Evolutionary conservation across 2,888 invertebrate species (phyloP).

Genomic region (Bembecia ichneumoniformis): DNA sequence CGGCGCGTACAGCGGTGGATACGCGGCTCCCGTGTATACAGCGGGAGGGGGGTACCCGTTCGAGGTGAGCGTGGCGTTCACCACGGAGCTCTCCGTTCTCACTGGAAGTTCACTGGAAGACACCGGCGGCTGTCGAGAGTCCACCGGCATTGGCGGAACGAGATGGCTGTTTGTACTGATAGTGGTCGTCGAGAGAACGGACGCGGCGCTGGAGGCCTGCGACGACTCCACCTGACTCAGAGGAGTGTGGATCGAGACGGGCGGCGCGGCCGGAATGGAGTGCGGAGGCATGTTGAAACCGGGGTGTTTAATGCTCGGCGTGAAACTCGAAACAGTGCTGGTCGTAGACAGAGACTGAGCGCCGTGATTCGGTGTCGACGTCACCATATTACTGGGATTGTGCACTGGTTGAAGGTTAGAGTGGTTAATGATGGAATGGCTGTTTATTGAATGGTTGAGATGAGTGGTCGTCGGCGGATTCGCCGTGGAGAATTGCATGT

Average conservation of each 20-base stretch:
- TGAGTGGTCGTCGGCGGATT: constrained; percentile 50
- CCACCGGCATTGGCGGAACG: constrained; percentile 46
- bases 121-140: constrained; percentile 41
- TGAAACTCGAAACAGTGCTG: constrained; percentile 46
- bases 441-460: constrained; percentile 43
- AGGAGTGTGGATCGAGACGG: constrained; percentile 35
- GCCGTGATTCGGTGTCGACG: constrained; percentile 42
- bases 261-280: constrained; percentile 27
- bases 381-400: constrained; percentile 32
- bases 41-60: constrained; percentile 77
- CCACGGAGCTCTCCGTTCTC: constrained; percentile 44
- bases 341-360: constrained; percentile 35
- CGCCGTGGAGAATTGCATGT: constrained; percentile 63
- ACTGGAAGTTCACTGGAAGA: constrained; percentile 66
- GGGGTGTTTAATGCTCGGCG: constrained; percentile 48
- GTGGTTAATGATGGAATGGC: constrained; percentile 54
- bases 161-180: constrained; percentile 43
- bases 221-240: constrained; percentile 36
- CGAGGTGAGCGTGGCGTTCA: constrained; percentile 78
- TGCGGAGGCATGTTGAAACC: constrained; percentile 39
- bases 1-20: constrained; percentile 83
- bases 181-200: constrained; percentile 36
- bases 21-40: constrained; percentile 75
- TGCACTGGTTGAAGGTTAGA: constrained; percentile 40
- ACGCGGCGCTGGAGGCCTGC: constrained; percentile 29